Base-by-base conservation (phyloP, 2,888 invertebrate species). In the Morpho achilles region DNA sequence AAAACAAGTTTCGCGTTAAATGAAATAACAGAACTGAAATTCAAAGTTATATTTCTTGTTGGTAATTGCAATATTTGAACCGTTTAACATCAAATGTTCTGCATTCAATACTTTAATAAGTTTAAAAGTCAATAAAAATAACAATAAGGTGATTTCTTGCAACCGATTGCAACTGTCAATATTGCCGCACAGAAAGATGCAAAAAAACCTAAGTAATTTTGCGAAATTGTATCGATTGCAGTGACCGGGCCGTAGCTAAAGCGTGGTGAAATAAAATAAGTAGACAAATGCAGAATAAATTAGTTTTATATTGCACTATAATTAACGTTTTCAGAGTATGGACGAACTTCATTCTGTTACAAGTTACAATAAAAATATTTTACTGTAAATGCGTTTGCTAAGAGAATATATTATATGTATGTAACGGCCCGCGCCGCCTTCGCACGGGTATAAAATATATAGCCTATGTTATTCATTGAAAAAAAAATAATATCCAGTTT, bases 131-230 rank as follows among this genome's bases (percentile, higher is more conserved):
- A 52, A 57, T 57, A 47, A 42, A 48, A 48, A 32, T 42, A 48
- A 54, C 44, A 55, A 55, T 40, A 52, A n/a, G 16, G 7, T 58
- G n/a, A 50, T 59, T 55, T 59, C 51, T 59, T 51, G 51, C 47
- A 51, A 47, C 9, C 43, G 54, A 55, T 61, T 54, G 58, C 52
- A 51, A 41, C 4, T 50, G 23, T 57, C 44, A 43, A 10, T 46
- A 52, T 50, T 60, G 55, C 44, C 48, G 32, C 60, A 55, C 42
- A 23, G 6, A 56, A 51, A 61, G 59, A 59, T 59, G 53, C 41
- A 44, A 61, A 61, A 61, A 61, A 59, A 23, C 53, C 39, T 56
- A 48, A n/a, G 54, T 54, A 22, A 55, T 59, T 61, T 61, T 61
- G 41, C 58, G 59, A 61, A 58, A 61, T 56, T 46, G 39, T 45